Conservation (phyloP, 2,113 vertebrate species). For the Aix galericulata region DNA sequence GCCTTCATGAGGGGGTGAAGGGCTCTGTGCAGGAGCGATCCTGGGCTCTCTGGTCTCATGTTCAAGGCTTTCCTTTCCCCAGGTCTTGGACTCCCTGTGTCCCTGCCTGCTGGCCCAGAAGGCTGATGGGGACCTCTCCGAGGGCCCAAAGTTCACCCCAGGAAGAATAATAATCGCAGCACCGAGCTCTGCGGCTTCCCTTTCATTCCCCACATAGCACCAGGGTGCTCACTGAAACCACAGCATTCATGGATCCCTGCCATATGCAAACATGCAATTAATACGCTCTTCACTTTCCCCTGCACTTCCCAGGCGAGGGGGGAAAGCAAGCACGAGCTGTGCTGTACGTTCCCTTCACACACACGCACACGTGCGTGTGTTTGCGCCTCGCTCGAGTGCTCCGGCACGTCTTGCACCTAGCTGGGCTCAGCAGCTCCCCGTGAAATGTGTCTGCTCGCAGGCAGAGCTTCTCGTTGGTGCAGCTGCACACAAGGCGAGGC, state of each 20-base stretch:
- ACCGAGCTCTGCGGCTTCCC: slow-evolving; percentile 50
- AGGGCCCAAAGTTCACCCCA: not conserved
- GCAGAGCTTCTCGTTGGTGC: not conserved
- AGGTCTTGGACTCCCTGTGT: not conserved
- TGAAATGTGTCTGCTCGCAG: not conserved
- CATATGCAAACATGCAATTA: slow-evolving; percentile 71
- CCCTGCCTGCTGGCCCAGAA: not conserved
- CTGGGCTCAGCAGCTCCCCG: not conserved
- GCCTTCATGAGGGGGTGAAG: not conserved
- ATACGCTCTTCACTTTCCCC: slow-evolving; percentile 66
- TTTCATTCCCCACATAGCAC: slow-evolving; percentile 71
- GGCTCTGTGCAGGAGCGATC: not conserved
- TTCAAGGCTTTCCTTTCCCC: not conserved
- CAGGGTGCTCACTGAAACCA: slow-evolving; percentile 68
- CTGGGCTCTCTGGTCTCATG: not conserved
- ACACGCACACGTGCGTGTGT: rapidly evolving
- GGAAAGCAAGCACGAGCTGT: not conserved
- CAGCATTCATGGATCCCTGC: slow-evolving; percentile 67
- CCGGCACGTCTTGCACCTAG: not conserved
- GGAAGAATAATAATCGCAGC: slow-evolving; percentile 28
- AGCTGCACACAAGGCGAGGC: not conserved
- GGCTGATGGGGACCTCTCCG: not conserved
- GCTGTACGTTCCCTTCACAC: not conserved
- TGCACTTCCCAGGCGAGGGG: slow-evolving; percentile 37
- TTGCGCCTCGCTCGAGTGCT: not conserved